phyloP scores from a whole-genome alignment of 2,113 vertebrate genomes.

The Thunnus maccoyii region DNA sequence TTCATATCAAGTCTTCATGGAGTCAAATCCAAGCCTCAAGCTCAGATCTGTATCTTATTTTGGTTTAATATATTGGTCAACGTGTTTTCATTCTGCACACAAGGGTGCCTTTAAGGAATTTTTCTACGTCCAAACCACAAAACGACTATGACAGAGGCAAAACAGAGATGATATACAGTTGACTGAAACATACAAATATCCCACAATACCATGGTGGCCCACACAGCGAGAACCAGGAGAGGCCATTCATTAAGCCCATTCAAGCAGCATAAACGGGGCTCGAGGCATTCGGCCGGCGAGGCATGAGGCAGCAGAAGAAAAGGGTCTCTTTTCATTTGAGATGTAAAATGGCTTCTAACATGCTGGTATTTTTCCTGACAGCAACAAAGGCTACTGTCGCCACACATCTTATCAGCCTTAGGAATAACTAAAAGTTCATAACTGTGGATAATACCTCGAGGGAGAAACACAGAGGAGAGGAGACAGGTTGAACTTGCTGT shows the following conservation, averaged over 20 bases:
- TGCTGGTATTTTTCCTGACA: conserved; percentile 56
- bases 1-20: too few species aligned
- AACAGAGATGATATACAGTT: conserved; percentile 40
- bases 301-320: conserved; percentile 57
- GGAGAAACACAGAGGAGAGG: not conserved
- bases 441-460: conserved; percentile 18
- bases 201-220: conserved; percentile 42
- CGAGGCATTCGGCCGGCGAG: conserved; percentile 46
- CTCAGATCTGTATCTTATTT: too few species aligned
- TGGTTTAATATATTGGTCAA: too few species aligned
- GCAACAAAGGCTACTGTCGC: conserved; percentile 65
- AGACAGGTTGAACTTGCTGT: conserved; percentile 22
- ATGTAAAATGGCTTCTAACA: conserved; percentile 60
- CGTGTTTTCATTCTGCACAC: not conserved
- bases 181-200: conserved; percentile 30
- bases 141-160: conserved; percentile 12
- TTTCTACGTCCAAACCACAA: not conserved
- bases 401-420: conserved; percentile 57
- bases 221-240: conserved; percentile 69
- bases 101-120: conserved; percentile 28
- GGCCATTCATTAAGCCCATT: conserved; percentile 71
- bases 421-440: conserved; percentile 27
- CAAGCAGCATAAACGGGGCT: conserved; percentile 75
- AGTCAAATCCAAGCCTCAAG: too few species aligned
- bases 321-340: conserved; percentile 60